Percentiles rank a stretch among this genome's conserved stretches.
phyloP scores from a whole-genome alignment of 2,113 vertebrate genomes.

The Prunella fulvescens region DNA sequence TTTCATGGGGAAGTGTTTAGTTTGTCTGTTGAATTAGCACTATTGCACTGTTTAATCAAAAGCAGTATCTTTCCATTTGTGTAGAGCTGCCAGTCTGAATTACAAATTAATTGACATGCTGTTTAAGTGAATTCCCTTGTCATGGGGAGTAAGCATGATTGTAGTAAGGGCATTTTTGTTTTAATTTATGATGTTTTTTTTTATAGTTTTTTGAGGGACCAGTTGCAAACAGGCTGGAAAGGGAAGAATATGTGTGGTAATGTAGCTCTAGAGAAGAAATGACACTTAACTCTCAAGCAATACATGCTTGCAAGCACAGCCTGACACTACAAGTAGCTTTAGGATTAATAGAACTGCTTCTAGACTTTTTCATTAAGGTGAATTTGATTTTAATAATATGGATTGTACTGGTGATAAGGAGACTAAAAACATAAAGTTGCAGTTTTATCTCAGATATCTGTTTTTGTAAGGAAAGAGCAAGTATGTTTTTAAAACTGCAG shows the following conservation, averaged over 20 bases:
- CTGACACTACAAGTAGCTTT: not conserved
- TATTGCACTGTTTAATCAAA: not conserved
- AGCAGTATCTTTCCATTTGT: not conserved
- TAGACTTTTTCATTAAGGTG: not conserved
- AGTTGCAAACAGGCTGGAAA: not conserved
- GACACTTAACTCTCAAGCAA: not conserved
- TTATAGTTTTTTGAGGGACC: not conserved
- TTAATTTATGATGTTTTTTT: not conserved
- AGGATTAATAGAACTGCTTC: not conserved
- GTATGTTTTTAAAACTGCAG: not conserved
- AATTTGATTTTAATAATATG: not conserved
- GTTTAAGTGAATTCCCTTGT: not conserved
- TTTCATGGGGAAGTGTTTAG: not conserved
- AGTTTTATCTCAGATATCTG: not conserved
- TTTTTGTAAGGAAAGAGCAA: not conserved
- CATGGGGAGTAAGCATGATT: not conserved
- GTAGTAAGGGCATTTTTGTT: not conserved
- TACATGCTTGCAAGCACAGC: not conserved
- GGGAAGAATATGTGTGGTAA: not conserved
- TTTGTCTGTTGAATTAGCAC: not conserved
- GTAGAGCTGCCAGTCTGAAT: not conserved
- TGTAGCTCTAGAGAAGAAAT: not conserved
- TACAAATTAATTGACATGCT: not conserved
- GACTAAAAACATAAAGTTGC: not conserved
- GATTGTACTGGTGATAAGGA: not conserved